These are phyloP conservation scores for Pantherophis alleghaniensis DNA, from an alignment of 2,797 vertebrate species.

Conservation along the genomic window DNA sequence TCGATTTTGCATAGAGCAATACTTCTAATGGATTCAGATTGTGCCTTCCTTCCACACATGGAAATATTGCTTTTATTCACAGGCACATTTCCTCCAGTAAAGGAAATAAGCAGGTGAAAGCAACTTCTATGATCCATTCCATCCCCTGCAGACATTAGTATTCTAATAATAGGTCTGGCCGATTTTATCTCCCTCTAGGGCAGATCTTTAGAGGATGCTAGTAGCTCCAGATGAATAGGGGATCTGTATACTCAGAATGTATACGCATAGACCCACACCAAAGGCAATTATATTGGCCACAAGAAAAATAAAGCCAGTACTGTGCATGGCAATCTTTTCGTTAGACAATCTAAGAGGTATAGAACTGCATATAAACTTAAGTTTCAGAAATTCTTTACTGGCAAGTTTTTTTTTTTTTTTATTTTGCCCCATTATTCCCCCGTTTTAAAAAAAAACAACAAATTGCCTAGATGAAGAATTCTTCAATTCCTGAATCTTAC, in stretches of 20 bases:
- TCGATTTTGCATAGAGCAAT: neutral
- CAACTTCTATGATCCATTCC: neutral
- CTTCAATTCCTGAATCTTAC: neutral
- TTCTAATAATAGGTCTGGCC: neutral
- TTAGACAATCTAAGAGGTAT: neutral
- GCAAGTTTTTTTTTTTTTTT: neutral
- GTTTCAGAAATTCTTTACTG: neutral
- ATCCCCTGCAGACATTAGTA: neutral
- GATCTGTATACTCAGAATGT: neutral
- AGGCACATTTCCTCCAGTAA: neutral
- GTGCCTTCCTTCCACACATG: neutral
- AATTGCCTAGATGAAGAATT: neutral
- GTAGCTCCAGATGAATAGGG: neutral
- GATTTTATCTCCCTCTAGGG: neutral
- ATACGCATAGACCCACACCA: neutral
- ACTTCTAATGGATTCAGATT: neutral
- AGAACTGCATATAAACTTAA: neutral
- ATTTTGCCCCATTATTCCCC: neutral
- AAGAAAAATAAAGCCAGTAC: neutral
- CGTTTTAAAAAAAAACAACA: neutral
- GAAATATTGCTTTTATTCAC: neutral
- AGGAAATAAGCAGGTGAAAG: neutral
- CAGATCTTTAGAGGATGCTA: neutral
- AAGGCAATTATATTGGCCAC: neutral
- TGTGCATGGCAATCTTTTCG: neutral